Evolutionary conservation across 2,797 vertebrate genomes (phyloP), one percentile per base, ranked within the genome.

Genomic region (Lophius americanus): DNA sequence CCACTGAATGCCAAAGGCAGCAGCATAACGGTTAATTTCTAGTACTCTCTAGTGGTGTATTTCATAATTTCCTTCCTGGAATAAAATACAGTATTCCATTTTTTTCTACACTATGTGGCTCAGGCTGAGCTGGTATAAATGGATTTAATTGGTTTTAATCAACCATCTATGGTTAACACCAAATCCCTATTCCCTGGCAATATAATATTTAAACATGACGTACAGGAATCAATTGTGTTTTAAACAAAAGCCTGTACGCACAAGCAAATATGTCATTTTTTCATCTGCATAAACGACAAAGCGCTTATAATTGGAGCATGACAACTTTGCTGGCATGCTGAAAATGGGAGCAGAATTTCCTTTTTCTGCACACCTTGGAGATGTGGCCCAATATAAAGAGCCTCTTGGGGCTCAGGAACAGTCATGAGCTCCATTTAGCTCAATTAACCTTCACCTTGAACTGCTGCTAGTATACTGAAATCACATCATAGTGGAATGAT

Each of bases 341-440:
- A 66, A 73, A 84, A 77, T 66, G 55, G 77, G 79, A 73, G 57
- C 60, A 54, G 73, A 81, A 49, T 65, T 73, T 71, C 76, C 59
- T 59, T 76, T 76, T 75, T 52, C 43, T 68, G 60, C 46, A 67
- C 70, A 79, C 78, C 75, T 78, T 70, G 48, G 88, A 86, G 80
- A 89, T 71, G 66, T 84, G 80, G 73, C 82, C 85, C 64, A 85
- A 84, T 88, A 86, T 76, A 41, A 70, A 68, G 63, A 44, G 58
- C 73, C 86, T 74, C 44, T 0, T 43, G 84, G 61, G 78, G 56
- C 55, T 60, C 51, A 39, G 51, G 48, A 41, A 39, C 12, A 41
- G 72, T 76, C 76, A 70, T 65, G 37, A 61, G 71, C 64, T 73
- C 70, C 66, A 73, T 85, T 87, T 86, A 84, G 75, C 79, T 80